Conservation (phyloP, 1,140 invertebrate genomes). For the Ceratosolen solmsi region DNA sequence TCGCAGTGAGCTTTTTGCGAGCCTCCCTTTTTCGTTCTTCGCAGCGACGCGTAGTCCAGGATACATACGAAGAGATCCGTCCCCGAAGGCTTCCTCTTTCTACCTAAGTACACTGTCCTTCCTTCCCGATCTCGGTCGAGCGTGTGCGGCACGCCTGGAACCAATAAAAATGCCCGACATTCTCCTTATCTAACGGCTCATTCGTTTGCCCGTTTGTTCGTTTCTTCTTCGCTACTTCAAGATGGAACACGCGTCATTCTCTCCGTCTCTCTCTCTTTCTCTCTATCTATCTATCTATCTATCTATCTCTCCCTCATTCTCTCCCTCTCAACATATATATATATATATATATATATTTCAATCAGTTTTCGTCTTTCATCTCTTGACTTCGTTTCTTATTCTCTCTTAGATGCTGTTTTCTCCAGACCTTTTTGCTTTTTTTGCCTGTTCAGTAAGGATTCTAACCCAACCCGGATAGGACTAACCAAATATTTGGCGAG, state of each 20-base stretch:
- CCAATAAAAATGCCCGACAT: constrained; percentile 70
- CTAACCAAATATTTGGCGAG: constrained; percentile 73
- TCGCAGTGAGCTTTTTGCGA: constrained; percentile 24
- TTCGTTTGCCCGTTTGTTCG: constrained; percentile 51
- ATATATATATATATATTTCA: no score
- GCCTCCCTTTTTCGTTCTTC: background rate
- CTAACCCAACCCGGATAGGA: constrained; percentile 60
- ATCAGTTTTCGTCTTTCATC: background rate
- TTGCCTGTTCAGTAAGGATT: constrained; percentile 51
- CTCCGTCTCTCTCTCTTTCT: constrained; percentile 45
- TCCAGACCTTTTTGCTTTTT: constrained; percentile 22
- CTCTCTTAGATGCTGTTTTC: constrained; percentile 23
- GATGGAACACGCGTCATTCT: constrained; percentile 24
- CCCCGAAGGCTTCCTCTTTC: background rate
- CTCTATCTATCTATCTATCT: no score
- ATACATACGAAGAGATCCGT: constrained; percentile 8
- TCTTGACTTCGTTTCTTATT: constrained; percentile 38
- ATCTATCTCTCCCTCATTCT: background rate
- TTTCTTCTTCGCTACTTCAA: background rate
- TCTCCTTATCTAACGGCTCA: constrained; percentile 67
- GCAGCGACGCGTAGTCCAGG: background rate
- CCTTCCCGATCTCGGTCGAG: background rate
- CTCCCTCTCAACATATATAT: no score
- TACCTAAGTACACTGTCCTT: background rate
- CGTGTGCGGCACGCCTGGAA: constrained; percentile 50